phyloP scores from a whole-genome alignment of 2,888 invertebrate species.

The Corbicula japonica region DNA sequence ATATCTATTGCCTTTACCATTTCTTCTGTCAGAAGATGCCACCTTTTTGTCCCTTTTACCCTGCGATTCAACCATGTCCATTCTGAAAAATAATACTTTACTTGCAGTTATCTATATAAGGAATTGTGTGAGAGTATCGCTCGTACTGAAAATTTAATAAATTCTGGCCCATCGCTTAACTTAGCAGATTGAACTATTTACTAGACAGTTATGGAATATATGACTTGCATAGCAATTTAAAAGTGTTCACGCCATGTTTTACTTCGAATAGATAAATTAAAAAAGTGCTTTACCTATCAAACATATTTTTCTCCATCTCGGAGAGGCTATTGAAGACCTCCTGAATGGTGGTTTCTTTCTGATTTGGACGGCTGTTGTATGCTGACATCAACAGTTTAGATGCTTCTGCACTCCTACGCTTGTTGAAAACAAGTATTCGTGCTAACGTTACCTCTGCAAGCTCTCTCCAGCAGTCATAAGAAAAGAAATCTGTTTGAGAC shows the following conservation, averaged over 20 bases:
- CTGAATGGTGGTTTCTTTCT: conserved; percentile 18
- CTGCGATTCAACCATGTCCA: conserved; percentile 12
- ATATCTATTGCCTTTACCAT: conserved; percentile 5
- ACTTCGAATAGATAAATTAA: not conserved
- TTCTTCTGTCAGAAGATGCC: not conserved
- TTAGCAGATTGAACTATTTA: too few relatives aligned
- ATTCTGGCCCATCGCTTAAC: too few relatives aligned
- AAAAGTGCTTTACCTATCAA: conserved; percentile 11
- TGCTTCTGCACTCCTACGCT: conserved; percentile 27
- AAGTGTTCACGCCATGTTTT: too few relatives aligned
- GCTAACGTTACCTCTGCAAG: conserved; percentile 10
- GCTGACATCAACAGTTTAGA: conserved; percentile 21
- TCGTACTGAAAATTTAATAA: too few relatives aligned
- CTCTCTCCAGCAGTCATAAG: conserved; percentile 1
- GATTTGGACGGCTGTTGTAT: conserved; percentile 17
- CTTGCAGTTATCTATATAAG: too few relatives aligned
- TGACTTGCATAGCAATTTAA: too few relatives aligned
- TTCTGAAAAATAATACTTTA: conserved; percentile 4
- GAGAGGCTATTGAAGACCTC: conserved; percentile 25
- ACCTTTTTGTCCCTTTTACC: conserved; percentile 13
- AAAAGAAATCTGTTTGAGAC: not conserved
- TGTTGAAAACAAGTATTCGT: conserved; percentile 26
- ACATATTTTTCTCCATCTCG: conserved; percentile 19
- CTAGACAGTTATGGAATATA: too few relatives aligned
- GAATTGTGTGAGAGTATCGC: too few relatives aligned